Evolutionary conservation across 2,888 invertebrate genomes (phyloP).

Genomic region (Microctonus hyperodae): DNA sequence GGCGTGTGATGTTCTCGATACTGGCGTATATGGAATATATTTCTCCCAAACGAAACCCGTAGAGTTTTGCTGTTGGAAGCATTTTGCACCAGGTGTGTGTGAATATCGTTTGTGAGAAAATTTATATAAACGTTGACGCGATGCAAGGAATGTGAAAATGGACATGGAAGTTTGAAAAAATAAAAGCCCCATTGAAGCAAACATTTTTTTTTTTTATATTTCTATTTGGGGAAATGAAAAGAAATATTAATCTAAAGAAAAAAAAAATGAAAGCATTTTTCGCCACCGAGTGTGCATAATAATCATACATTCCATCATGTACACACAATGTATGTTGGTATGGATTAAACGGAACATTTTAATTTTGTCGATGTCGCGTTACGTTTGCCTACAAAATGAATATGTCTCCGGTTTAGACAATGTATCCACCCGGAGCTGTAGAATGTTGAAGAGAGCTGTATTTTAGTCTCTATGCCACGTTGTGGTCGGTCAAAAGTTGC

Average conservation of each 20-base stretch:
- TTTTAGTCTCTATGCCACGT: neutral
- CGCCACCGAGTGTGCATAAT: neutral
- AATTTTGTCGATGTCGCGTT: conserved; percentile 11
- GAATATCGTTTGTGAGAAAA: neutral
- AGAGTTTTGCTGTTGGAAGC: neutral
- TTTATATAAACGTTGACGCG: neutral
- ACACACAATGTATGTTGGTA: neutral
- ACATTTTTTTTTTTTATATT: too few species aligned
- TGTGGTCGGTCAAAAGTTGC: conserved; percentile 18
- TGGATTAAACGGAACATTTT: conserved; percentile 8
- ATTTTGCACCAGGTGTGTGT: neutral
- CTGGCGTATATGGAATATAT: neutral
- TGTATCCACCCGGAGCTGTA: neutral
- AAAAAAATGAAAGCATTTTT: neutral
- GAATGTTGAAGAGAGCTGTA: neutral
- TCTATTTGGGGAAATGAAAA: neutral
- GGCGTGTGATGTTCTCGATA: neutral
- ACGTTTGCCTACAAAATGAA: conserved; percentile 3
- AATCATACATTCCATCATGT: neutral
- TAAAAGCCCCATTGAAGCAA: neutral
- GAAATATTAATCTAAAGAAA: neutral
- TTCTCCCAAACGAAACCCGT: neutral
- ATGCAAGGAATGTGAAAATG: neutral
- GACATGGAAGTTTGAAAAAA: neutral
- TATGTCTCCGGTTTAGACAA: conserved; percentile 6